Conservation (phyloP, 2,797 vertebrate genomes). For the Crocodylus rhombifer region DNA sequence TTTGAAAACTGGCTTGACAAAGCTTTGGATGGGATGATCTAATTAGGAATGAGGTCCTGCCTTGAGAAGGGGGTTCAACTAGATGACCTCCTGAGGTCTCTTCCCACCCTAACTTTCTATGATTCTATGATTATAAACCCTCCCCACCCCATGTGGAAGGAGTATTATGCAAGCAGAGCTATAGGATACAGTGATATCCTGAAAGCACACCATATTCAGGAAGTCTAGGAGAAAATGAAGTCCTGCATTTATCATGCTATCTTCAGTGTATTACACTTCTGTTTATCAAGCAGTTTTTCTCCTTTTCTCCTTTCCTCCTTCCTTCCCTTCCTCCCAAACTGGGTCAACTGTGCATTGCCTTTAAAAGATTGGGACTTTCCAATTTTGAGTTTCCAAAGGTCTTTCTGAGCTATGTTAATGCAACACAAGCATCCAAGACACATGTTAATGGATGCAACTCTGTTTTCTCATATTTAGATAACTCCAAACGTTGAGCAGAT, state of each 20-base stretch:
- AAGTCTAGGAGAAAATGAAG: not conserved
- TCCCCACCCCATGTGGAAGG: not conserved
- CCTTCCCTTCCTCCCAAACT: not conserved
- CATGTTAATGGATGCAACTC: constrained; percentile 2
- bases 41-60: no score
- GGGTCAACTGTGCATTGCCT: not conserved
- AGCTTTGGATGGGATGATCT: no score
- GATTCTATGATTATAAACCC: no score
- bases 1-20: no score
- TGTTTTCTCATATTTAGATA: not conserved
- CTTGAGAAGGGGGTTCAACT: no score
- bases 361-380: not conserved
- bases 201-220: not conserved
- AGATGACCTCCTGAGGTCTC: no score
- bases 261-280: not conserved
- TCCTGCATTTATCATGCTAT: not conserved
- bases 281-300: not conserved
- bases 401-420: constrained; percentile 13
- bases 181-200: not conserved
- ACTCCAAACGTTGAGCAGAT: rapidly evolving
- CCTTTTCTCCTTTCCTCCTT: no score
- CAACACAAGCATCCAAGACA: constrained; percentile 3
- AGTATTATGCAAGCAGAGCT: not conserved
- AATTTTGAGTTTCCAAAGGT: not conserved
- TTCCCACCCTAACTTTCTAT: no score